phyloP scores from a whole-genome alignment of 2,797 vertebrate genomes.

The Tympanoctomys barrerae region DNA sequence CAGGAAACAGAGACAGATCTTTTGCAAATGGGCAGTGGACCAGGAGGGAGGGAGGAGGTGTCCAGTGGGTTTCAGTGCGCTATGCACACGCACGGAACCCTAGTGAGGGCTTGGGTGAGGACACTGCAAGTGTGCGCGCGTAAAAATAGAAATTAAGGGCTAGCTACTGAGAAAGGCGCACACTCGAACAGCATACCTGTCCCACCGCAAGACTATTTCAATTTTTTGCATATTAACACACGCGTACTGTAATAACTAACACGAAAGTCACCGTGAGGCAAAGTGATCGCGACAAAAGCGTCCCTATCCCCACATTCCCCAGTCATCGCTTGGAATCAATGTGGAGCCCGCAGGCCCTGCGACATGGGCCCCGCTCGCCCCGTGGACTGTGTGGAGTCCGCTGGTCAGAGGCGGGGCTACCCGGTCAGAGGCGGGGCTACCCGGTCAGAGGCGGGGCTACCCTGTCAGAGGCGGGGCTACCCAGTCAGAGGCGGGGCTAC shows the following conservation, averaged over 20 bases:
- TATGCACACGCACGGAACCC: too few species aligned
- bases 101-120: too few species aligned
- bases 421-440: not conserved
- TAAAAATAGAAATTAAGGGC: not conserved
- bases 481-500: not conserved
- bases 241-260: accelerated
- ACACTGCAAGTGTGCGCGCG: not conserved
- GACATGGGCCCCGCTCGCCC: too few species aligned
- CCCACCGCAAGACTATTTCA: not conserved
- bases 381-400: too few species aligned
- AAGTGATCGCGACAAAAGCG: not conserved
- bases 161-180: not conserved
- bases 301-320: not conserved
- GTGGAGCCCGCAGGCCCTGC: too few species aligned
- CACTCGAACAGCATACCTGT: too few species aligned
- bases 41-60: not conserved
- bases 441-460: too few species aligned
- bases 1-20: not conserved
- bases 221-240: not conserved
- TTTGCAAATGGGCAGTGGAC: not conserved
- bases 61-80: not conserved
- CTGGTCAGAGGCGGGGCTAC: not conserved
- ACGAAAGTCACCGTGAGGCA: not conserved
- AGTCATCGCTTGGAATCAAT: not conserved
- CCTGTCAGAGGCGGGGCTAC: too few species aligned